Evolutionary conservation across 2,113 vertebrate genomes (phyloP).

Genomic region (Toxostoma redivivum): DNA sequence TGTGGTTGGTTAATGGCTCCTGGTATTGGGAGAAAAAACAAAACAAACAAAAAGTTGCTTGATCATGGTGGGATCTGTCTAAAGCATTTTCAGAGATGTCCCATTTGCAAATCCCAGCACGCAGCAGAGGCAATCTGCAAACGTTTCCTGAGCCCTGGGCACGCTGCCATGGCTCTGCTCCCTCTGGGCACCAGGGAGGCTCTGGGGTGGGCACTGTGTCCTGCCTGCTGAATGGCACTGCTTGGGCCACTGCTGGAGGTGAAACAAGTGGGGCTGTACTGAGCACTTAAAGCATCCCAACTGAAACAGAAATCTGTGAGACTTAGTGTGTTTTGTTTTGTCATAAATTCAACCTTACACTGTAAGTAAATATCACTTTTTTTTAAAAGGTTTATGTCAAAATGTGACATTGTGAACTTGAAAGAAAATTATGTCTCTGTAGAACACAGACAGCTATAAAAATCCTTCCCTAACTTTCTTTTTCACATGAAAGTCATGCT

Average conservation of each 20-base stretch:
- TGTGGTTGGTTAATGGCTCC: background rate
- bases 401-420: background rate
- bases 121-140: background rate
- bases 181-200: background rate
- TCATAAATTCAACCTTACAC: background rate
- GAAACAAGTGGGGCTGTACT: background rate
- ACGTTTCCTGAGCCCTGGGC: background rate
- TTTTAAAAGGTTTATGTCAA: background rate
- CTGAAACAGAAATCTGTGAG: background rate
- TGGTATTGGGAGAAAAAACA: background rate
- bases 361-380: background rate
- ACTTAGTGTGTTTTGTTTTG: background rate
- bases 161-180: background rate
- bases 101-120: conserved; percentile 1
- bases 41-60: conserved; percentile 31
- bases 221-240: background rate
- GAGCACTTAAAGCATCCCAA: background rate
- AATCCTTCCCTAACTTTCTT: background rate
- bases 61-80: background rate
- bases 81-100: background rate
- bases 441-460: background rate
- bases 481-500: background rate
- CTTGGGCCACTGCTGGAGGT: background rate
- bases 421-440: background rate
- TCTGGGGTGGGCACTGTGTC: background rate